Percentiles rank a stretch among this genome's conserved stretches.
Evolutionary conservation across 2,888 invertebrate genomes (phyloP).

Genomic region (Parapristionchus giblindavisi): DNA sequence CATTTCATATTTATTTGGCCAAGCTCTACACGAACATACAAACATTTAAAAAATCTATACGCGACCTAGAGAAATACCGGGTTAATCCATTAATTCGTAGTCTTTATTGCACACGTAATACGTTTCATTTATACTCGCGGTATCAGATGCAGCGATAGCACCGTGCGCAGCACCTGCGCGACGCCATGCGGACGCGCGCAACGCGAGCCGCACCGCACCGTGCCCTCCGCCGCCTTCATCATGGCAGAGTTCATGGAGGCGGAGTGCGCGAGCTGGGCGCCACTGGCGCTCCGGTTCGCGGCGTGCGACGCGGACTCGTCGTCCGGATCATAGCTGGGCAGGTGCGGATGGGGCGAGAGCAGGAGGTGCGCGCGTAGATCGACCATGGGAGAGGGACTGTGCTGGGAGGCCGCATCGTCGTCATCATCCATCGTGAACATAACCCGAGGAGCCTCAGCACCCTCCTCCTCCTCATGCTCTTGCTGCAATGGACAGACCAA

Average conservation of each 20-base stretch:
- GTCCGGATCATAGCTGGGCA: neutral
- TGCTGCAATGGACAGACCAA: too few relatives aligned
- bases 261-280: constrained; percentile 7
- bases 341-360: neutral
- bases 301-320: neutral
- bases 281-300: neutral
- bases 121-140: too few relatives aligned
- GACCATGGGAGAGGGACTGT: neutral
- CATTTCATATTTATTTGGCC: too few relatives aligned
- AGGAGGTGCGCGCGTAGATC: constrained; percentile 18
- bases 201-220: neutral
- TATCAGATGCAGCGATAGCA: constrained; percentile 3
- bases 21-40: too few relatives aligned
- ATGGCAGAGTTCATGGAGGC: constrained; percentile 7
- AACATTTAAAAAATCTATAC: too few relatives aligned
- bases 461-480: neutral
- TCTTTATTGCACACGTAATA: too few relatives aligned
- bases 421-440: constrained; percentile 21
- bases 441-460: neutral
- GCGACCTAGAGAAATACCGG: too few relatives aligned
- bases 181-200: constrained; percentile 10
- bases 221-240: neutral
- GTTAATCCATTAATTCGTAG: too few relatives aligned
- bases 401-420: neutral
- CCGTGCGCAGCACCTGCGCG: neutral